A percentile compares a stretch with the other conserved stretches of the same genome.
Conservation (phyloP, 2,797 vertebrate species). For the Pachyuromys duprasi region DNA sequence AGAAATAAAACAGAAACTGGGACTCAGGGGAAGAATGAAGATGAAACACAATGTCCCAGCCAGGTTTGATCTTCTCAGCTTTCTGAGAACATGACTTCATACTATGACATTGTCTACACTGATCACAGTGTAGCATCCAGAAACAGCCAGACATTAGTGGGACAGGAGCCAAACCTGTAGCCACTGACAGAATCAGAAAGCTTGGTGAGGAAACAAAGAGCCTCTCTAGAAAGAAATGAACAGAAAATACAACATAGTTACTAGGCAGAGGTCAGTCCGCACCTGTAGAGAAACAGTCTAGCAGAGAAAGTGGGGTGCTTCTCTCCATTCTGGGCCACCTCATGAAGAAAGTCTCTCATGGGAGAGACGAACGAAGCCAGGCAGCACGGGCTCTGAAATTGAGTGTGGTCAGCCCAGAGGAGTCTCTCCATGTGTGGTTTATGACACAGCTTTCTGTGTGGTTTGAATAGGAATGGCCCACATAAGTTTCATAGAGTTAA, state of each 20-base stretch:
- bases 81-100: neutral
- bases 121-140: neutral
- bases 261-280: neutral
- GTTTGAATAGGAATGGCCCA: no score
- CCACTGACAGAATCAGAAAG: neutral
- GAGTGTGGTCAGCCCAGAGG: no score
- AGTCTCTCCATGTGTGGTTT: neutral
- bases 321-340: neutral
- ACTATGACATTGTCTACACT: neutral
- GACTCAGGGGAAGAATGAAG: neutral
- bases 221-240: neutral
- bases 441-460: neutral
- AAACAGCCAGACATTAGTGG: neutral
- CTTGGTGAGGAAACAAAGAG: neutral
- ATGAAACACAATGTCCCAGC: neutral
- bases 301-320: neutral
- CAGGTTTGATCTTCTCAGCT: neutral
- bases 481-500: neutral
- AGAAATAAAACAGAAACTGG: neutral
- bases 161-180: neutral
- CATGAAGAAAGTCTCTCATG: neutral
- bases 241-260: neutral
- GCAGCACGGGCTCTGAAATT: neutral
- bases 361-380: neutral
- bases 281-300: neutral